Evolutionary conservation across 2,113 vertebrate genomes (phyloP), one percentile per base, ranked within the genome.

Genomic region (Leiothrix lutea): DNA sequence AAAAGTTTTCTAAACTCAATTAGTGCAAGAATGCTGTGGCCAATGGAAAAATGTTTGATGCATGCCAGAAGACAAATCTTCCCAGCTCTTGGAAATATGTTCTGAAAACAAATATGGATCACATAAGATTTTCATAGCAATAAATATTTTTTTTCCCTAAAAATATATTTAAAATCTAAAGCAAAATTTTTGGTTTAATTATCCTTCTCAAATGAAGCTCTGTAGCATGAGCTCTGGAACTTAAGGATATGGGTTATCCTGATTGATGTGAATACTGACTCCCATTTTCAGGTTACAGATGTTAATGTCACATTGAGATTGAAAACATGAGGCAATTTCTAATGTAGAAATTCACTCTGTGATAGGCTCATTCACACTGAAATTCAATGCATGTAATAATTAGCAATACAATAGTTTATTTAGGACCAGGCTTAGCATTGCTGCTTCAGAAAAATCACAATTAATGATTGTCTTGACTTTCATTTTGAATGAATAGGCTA

Each of bases 21-120:
- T 93, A 97, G 92, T 86, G 57, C 82, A 96, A 95, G 86, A 97
- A 96, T 93, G 93, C 94, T 92, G 72, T 86, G 92, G 95, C 94
- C 93, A 95, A 86, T 95, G 96, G 96, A 96, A 96, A 96, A 97
- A 97, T 96, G 81, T 92, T 90, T 92, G 71, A 90, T 80, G 90
- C 86, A 47, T 97, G 92, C 95, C 95, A 95, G 85, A 93, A 96
- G 88, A 95, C 72, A 80, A 86, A 95, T 96, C 82, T 97, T 95
- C 85, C 90, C 93, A 96, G 95, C 92, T 90, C 90, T 86, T 96
- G 82, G 40, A 97, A 96, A 38, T 88, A 83, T 31, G 20, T 83
- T 95, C 85, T 97, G 85, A 94, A 96, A 96, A 93, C 85, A 94
- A 94, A 90, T 83, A 86, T 56, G 64, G 90, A 88, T 95, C 90